Base-by-base conservation (phyloP, 2,113 vertebrate genomes). In the Cercopithecus mona region DNA sequence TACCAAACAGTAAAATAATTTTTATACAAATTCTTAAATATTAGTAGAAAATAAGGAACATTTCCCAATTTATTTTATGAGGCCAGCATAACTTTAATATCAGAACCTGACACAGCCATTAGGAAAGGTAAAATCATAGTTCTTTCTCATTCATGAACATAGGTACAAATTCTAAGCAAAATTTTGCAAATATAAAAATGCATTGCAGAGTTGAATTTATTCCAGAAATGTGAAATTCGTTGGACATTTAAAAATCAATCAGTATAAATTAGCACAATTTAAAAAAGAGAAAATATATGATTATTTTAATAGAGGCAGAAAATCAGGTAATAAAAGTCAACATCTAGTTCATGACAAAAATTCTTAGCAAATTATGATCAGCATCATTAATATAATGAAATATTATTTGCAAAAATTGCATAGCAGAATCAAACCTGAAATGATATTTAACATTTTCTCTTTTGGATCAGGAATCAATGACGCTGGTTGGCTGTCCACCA, bases 311-410 rank as follows among this genome's bases (percentile, higher is more conserved):
- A 68, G 30, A 80, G 30, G 8, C 57, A 85, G 48, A 92, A 92
- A 94, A 78, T 59, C 88, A 79, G 38, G 96, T 88, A 50, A 64
- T 91, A 11, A 55, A 90, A 88, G 25, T 72, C n/a, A 93, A 43
- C 27, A 84, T 95, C 25, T 72, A 84, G 76, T 89, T 95, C 16
- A 43, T 64, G 50, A 57, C 30, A 81, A 61, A 91, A 78, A 55
- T 48, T 45, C 1, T 84, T 81, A 61, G 48, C 20, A 61, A 76
- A 78, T 13, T 85, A 81, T 8, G 20, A 81, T 61, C 4, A 59
- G 12, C 35, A 81, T 61, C 61, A 6, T 81, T 95, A 81, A 68
- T 59, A 18, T 84, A 20, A 76, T 48, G 68, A 94, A 93, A 89
- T 22, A 3, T 81, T 40, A 78, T 92, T 81, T 89, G 27, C 0